Conservation (phyloP, 2,888 invertebrate genomes). For the Lypha dubia region DNA sequence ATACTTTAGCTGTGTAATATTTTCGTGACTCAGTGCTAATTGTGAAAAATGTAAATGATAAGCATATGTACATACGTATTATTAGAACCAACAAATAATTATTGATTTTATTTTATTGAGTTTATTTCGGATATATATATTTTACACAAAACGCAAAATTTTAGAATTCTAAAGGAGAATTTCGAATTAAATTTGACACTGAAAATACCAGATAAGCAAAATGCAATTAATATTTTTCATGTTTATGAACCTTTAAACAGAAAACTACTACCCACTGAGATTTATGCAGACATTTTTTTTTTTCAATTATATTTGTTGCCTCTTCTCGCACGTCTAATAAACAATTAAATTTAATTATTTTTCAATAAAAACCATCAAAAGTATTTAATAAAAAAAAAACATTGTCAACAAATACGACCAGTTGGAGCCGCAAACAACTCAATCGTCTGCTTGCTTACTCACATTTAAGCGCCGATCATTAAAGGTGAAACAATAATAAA, state of each 20-base stretch:
- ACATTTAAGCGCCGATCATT: conserved; percentile 1
- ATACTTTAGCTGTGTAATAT: too few relatives aligned
- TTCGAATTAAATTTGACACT: background rate
- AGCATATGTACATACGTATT: too few relatives aligned
- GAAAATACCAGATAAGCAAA: background rate
- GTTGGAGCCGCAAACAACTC: conserved; percentile 11
- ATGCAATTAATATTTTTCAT: too few relatives aligned
- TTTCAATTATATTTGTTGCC: background rate
- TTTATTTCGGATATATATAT: too few relatives aligned
- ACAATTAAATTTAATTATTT: background rate
- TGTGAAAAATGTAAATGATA: too few relatives aligned
- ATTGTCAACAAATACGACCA: conserved; percentile 11
- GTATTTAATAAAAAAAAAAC: conserved; percentile 5
- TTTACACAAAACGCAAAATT: background rate
- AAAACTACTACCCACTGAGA: too few relatives aligned
- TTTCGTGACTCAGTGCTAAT: too few relatives aligned
- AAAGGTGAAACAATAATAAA: conserved; percentile 15
- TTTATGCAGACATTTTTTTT: background rate
- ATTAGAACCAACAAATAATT: too few relatives aligned
- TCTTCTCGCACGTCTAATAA: background rate
- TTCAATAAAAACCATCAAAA: background rate
- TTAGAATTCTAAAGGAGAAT: background rate
- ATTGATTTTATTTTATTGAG: too few relatives aligned
- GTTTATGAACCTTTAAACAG: too few relatives aligned
- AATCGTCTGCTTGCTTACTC: background rate